A percentile compares a stretch with the other conserved stretches of the same genome.
phyloP scores from a whole-genome alignment of 1,140 invertebrate species.

The Aphaenogaster floridana region DNA sequence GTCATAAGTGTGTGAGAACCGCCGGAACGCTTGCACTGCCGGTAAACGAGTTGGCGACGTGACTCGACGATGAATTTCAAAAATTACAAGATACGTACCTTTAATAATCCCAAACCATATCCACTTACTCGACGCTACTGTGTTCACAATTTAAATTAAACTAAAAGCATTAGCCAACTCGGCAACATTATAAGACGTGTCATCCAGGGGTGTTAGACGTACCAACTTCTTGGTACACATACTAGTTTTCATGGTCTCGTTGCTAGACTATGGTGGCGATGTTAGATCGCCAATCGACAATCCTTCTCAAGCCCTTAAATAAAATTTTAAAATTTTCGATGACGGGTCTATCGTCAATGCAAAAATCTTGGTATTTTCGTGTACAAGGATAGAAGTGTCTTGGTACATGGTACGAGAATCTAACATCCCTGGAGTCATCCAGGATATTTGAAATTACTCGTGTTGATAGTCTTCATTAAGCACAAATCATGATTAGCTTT shows the following conservation, averaged over 20 bases:
- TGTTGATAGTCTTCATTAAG: neutral
- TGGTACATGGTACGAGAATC: too few relatives aligned
- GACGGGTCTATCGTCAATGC: too few relatives aligned
- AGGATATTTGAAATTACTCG: neutral
- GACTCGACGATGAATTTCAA: conserved; percentile 66
- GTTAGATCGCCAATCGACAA: too few relatives aligned
- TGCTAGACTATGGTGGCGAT: too few relatives aligned
- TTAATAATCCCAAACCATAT: neutral
- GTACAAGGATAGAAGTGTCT: too few relatives aligned
- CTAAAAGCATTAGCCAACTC: neutral
- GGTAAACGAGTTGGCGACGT: conserved; percentile 74
- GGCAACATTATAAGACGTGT: neutral
- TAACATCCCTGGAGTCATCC: neutral
- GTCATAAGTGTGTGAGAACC: conserved; percentile 84
- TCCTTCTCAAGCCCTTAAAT: too few relatives aligned
- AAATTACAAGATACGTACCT: neutral
- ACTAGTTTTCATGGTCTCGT: too few relatives aligned
- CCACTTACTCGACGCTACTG: neutral
- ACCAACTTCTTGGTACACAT: too few relatives aligned
- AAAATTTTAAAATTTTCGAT: too few relatives aligned
- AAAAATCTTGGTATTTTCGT: too few relatives aligned
- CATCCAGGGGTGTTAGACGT: neutral
- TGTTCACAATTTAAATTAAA: conserved; percentile 14
- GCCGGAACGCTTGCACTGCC: conserved; percentile 80
- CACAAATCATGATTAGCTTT: neutral